Evolutionary conservation across 2,113 vertebrate species (phyloP).

Genomic region (Mobula hypostoma): DNA sequence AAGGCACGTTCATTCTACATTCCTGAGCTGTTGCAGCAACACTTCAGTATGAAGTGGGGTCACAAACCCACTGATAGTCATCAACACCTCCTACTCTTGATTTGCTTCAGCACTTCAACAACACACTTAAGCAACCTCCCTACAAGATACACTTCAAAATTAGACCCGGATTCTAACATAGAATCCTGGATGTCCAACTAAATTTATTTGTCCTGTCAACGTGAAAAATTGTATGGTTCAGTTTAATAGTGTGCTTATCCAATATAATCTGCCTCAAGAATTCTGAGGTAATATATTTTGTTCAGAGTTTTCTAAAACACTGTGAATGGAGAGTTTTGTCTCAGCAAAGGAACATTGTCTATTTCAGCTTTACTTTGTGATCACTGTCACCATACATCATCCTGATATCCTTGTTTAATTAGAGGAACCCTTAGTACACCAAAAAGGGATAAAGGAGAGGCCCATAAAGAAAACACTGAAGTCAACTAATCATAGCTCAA

Average conservation of each 20-base stretch:
- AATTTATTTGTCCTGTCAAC: conserved; percentile 19
- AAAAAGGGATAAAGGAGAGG: neutral
- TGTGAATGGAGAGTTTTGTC: conserved; percentile 4
- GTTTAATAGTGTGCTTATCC: neutral
- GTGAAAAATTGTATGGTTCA: neutral
- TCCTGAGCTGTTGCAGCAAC: conserved; percentile 3
- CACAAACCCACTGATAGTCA: conserved; percentile 24
- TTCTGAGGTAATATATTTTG: conserved; percentile 8
- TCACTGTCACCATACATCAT: conserved; percentile 24
- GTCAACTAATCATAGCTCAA: conserved; percentile 24
- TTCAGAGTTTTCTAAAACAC: neutral
- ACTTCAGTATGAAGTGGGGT: conserved; percentile 34
- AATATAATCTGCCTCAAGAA: neutral
- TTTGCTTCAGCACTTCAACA: conserved; percentile 24
- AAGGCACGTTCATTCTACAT: conserved; percentile 2
- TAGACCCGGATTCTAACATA: neutral
- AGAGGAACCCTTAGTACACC: conserved; percentile 1
- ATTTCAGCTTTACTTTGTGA: neutral
- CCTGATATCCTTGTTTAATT: conserved; percentile 31
- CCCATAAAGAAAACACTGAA: conserved; percentile 16
- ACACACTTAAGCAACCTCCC: conserved; percentile 11
- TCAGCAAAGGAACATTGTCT: neutral
- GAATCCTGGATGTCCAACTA: neutral
- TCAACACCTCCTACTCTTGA: conserved; percentile 27
- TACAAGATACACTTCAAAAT: neutral